Evolutionary conservation across 2,888 invertebrate species (phyloP), one percentile per base, ranked within the genome.

Genomic region (Orthosia cruda): DNA sequence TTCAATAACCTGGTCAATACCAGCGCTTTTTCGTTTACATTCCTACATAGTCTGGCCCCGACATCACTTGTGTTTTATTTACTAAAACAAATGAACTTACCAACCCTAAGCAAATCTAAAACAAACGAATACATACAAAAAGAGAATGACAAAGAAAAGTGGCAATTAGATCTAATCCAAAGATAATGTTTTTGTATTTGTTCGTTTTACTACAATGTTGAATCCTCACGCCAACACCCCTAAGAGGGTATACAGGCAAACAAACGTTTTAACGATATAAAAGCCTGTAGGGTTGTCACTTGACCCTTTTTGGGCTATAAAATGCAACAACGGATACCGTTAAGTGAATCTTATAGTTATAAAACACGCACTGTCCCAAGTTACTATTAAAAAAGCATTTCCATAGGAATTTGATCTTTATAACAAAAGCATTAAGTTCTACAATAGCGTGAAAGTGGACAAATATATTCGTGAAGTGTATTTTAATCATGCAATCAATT

Each of bases 321-420:
- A 87, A 84, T 80, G 80, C 77, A 80, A 72, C 78, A 78, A 81
- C 76, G 62, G 75, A 87, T 85, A 81, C 47, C 81, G 75, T 69
- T 81, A 75, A 82, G 67, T 84, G 68, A 87, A 77, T 85, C 82
- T 81, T 81, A 87, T 74, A 59, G 77, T 66, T 80, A 65, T 40
- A 63, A 68, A 52, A 74, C 87, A 86, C 73, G 85, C 81, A 61
- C 26, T 65, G 76, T 64, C 59, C 26, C 57, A 54, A 57, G 52
- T 81, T 63, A 71, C 64, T 80, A 55, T 58, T 71, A 55, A 18
- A 58, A 26, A 4, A 3, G 0, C 0, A 26, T 7, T n/a, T 2
- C 1, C 50, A 74, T 2, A 0, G n/a, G 11, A 84, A 40, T 72
- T 72, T 40, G 4, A 11, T n/a, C 65, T 54, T 26, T 77, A 77